phyloP scores from a whole-genome alignment of 2,888 invertebrate genomes.

The Lysandra coridon region DNA sequence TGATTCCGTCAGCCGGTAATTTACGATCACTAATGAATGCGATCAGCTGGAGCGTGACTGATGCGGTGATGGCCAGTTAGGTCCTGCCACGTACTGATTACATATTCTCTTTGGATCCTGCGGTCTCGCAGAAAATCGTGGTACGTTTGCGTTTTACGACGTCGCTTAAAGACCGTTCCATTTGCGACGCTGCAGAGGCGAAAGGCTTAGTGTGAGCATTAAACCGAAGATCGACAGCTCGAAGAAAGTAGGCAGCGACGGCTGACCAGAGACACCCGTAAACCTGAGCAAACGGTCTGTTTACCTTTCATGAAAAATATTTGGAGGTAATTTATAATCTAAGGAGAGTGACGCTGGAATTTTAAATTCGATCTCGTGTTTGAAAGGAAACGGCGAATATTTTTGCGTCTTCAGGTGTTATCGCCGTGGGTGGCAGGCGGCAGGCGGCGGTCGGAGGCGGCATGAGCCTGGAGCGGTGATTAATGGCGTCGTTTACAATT shows the following conservation, averaged over 20 bases:
- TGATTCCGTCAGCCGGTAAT: slow-evolving; percentile 5
- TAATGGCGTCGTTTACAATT: slow-evolving; percentile 12
- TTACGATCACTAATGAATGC: background rate
- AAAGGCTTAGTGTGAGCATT: too few species aligned
- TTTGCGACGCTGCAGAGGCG: too few species aligned
- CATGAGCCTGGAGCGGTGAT: background rate
- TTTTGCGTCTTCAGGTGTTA: background rate
- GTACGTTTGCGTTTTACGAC: background rate
- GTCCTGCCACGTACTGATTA: background rate
- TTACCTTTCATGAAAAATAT: too few species aligned
- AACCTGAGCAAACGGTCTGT: too few species aligned
- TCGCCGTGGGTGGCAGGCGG: background rate
- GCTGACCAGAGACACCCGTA: background rate
- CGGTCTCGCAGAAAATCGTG: background rate
- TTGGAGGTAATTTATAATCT: background rate
- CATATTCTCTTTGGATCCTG: background rate
- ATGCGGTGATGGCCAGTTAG: background rate
- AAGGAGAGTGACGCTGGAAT: background rate
- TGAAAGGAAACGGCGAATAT: slow-evolving; percentile 12
- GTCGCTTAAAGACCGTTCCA: background rate
- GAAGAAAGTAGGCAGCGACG: too few species aligned
- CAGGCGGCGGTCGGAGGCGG: background rate
- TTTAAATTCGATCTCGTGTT: background rate
- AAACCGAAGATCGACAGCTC: too few species aligned
- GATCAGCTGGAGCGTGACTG: background rate